These are phyloP conservation scores for Macrobrachium nipponense DNA, from an alignment of 1,140 invertebrate genomes.

Conservation along the genomic window DNA sequence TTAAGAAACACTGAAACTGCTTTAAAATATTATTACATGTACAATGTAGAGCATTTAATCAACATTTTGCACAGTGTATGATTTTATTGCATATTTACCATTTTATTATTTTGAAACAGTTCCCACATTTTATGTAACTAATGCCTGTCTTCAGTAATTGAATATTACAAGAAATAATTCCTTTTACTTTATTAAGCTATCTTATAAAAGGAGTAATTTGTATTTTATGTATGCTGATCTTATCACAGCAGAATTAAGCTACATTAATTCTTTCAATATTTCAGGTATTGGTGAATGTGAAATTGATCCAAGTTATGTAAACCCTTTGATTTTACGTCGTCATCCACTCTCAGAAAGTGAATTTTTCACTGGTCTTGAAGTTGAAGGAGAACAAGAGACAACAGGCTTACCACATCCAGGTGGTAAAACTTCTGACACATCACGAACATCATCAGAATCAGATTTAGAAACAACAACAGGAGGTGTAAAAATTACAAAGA, in stretches of 20 bases:
- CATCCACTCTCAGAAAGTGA: not conserved
- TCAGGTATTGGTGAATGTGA: constrained; percentile 75
- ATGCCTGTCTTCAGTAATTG: too few relatives aligned
- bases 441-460: not conserved
- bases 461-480: not conserved
- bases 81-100: too few relatives aligned
- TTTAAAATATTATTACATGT: too few relatives aligned
- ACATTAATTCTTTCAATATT: not conserved
- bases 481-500: constrained; percentile 40
- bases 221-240: too few relatives aligned
- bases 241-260: not conserved
- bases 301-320: constrained; percentile 74
- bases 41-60: too few relatives aligned
- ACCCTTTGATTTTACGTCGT: constrained; percentile 75
- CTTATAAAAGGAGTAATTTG: too few relatives aligned
- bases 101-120: too few relatives aligned
- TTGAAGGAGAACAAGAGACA: constrained; percentile 48
- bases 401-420: constrained; percentile 16
- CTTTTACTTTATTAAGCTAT: too few relatives aligned
- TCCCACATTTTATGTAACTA: too few relatives aligned
- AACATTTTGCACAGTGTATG: too few relatives aligned
- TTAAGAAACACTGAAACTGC: too few relatives aligned
- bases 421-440: not conserved
- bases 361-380: constrained; percentile 20
- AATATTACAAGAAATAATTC: too few relatives aligned